Base-by-base conservation (phyloP, 2,888 invertebrate species). In the Horisme vitalbata region DNA sequence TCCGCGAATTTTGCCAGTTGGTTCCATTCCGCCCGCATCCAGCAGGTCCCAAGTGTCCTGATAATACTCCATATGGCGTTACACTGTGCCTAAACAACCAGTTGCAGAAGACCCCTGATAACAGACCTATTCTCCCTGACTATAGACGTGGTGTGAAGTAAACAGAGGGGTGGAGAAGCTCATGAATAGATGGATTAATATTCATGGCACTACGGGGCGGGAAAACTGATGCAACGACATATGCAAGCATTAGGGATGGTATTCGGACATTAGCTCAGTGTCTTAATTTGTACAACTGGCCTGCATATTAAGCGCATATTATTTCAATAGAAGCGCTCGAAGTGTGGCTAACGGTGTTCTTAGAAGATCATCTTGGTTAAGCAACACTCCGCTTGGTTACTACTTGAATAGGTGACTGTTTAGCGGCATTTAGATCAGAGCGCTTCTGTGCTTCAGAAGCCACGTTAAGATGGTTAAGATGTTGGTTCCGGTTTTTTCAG, bases 21-120 rank as follows among this genome's bases (percentile, higher is more conserved):
- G 81, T 74, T 71, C 76, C 75, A 81, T 82, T 78, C 68, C 48
- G 21, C 79, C 76, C 69, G 71, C 71, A 73, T 71, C 71, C 64
- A 71, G 61, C 70, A 69, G 60, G 73, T 87, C 88, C 88, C 85
- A 79, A 84, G 86, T 80, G 87, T 82, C 77, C 77, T 73, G 77
- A 83, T 85, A 86, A 88, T 84, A 81, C 82, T 87, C 85, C 89
- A 87, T 88, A 88, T 89, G 89, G 86, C 87, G 77, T 63, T 70
- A 75, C 75, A 79, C 79, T 72, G 71, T 74, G 70, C 64, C 72
- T 68, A 79, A 77, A 79, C 71, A 77, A 71, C 88, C 83, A 81
- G 41, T 51, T 30, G 48, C 12, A 15, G 30, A 15, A 49, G 83
- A 75, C 53, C 80, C 57, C 53, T 59, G 45, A 47, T 51, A 55